phyloP scores from a whole-genome alignment of 2,888 invertebrate genomes.

The Acleris holmiana region DNA sequence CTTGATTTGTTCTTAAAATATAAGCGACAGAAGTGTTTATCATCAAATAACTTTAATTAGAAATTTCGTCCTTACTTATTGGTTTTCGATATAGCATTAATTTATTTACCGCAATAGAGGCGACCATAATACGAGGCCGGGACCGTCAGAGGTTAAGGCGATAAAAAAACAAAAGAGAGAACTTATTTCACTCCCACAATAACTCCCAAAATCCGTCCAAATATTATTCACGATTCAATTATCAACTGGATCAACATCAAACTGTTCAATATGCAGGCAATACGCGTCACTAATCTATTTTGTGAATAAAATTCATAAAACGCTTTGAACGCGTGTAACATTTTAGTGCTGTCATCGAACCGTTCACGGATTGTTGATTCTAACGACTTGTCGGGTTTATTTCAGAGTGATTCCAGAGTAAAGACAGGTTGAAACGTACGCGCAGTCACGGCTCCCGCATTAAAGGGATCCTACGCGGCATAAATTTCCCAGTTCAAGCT shows the following conservation, averaged over 20 bases:
- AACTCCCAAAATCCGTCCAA: too few species aligned
- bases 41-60: too few species aligned
- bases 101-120: background rate
- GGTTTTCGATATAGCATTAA: too few species aligned
- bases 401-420: constrained; percentile 30
- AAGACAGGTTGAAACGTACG: constrained; percentile 69
- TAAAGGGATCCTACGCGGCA: constrained; percentile 78
- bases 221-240: background rate
- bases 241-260: background rate
- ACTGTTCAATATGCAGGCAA: background rate
- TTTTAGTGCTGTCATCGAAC: constrained; percentile 33
- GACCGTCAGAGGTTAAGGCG: too few species aligned
- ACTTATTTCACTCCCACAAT: too few species aligned
- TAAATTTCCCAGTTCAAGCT: constrained; percentile 77
- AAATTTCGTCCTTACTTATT: too few species aligned
- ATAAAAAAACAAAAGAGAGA: too few species aligned
- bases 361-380: constrained; percentile 52
- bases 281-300: constrained; percentile 1
- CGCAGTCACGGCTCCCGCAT: constrained; percentile 76
- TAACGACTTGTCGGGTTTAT: constrained; percentile 61
- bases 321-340: constrained; percentile 11
- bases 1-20: too few species aligned
- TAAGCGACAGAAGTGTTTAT: too few species aligned
- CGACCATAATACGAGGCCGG: too few species aligned
- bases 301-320: constrained; percentile 6